Evolutionary conservation across 2,888 invertebrate species (phyloP).

Genomic region (Melitaea athalia): DNA sequence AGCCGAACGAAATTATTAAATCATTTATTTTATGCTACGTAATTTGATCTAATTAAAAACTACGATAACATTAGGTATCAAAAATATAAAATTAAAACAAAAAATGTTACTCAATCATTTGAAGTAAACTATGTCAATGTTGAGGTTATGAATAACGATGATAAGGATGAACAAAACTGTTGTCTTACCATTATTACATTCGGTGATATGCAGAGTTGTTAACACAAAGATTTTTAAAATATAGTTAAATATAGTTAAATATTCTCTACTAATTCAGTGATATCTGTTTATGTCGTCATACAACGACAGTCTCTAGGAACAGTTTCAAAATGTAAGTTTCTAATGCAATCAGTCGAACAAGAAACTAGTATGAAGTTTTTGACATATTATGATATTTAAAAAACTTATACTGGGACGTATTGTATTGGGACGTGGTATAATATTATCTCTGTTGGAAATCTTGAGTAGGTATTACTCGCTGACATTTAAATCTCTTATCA

Average conservation of each 20-base stretch:
- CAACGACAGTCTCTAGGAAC: too few relatives aligned
- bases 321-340: neutral
- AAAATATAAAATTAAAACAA: conserved; percentile 5
- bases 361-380: conserved; percentile 14
- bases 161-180: neutral
- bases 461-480: neutral
- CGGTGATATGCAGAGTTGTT: neutral
- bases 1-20: neutral
- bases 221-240: neutral
- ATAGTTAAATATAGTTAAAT: too few relatives aligned
- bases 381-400: neutral
- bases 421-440: conserved; percentile 8
- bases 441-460: conserved; percentile 21
- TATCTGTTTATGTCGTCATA: too few relatives aligned
- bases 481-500: too few relatives aligned
- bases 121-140: conserved; percentile 9
- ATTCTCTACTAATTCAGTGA: too few relatives aligned
- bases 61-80: conserved; percentile 10
- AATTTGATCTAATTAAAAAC: conserved; percentile 6
- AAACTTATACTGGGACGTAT: conserved; percentile 3
- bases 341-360: neutral
- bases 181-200: conserved; percentile 1
- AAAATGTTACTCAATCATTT: conserved; percentile 3
- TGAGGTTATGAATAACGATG: conserved; percentile 9
- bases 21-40: neutral